phyloP scores from a whole-genome alignment of 2,113 vertebrate genomes.

The Hyla sarda region DNA sequence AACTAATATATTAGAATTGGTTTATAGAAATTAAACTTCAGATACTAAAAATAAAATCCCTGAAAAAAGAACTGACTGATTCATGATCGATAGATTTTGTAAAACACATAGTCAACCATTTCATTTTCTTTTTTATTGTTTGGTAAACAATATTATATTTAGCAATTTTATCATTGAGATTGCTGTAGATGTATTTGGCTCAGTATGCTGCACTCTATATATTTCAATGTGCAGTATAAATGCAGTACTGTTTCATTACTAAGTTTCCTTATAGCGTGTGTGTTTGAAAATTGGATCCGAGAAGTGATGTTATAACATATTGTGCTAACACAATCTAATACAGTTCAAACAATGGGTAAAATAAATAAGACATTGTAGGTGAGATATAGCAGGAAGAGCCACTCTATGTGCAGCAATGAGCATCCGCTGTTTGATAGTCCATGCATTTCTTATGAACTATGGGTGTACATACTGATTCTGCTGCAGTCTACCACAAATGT shows the following conservation, averaged over 20 bases:
- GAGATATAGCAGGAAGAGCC: constrained; percentile 56
- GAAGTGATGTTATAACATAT: constrained; percentile 24
- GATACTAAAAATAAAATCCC: not conserved
- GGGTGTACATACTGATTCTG: constrained; percentile 65
- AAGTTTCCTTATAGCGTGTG: not conserved
- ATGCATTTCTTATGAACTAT: constrained; percentile 74
- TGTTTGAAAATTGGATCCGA: constrained; percentile 31
- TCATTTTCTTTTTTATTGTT: not conserved
- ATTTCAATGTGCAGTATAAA: constrained; percentile 14
- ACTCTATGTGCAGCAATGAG: constrained; percentile 61
- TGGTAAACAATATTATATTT: not conserved
- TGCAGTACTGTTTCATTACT: not conserved
- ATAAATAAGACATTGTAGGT: constrained; percentile 33
- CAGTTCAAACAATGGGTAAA: constrained; percentile 44
- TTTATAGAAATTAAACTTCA: too few relatives aligned
- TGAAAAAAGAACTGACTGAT: not conserved
- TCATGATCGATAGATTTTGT: not conserved
- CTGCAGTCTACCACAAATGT: constrained; percentile 65
- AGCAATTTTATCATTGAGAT: not conserved
- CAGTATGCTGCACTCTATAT: not conserved
- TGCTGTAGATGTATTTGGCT: constrained; percentile 8
- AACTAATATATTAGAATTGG: too few relatives aligned
- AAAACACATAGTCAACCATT: not conserved
- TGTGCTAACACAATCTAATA: constrained; percentile 42
- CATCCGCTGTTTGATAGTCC: constrained; percentile 63